These are phyloP conservation scores for Diabrotica virgifera DNA, from an alignment of 1,140 invertebrate species.

Conservation along the genomic window DNA sequence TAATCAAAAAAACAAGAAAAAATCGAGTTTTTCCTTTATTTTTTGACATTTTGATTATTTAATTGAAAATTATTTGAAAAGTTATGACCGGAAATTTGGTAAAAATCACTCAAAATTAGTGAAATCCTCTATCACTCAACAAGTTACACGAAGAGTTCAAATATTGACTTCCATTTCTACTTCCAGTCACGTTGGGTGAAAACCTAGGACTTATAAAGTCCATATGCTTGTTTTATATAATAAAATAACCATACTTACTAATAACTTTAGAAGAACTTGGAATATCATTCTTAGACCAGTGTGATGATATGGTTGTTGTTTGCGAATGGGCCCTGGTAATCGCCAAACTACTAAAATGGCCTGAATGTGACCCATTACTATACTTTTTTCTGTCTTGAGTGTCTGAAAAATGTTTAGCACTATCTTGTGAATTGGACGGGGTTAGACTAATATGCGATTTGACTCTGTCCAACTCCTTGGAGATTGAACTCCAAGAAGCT, in stretches of 20 bases:
- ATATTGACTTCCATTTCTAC: too few relatives aligned
- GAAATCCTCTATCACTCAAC: too few relatives aligned
- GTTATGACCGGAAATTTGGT: too few relatives aligned
- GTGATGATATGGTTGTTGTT: conserved; percentile 29
- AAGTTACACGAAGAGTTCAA: too few relatives aligned
- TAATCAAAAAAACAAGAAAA: too few relatives aligned
- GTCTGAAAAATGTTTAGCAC: conserved; percentile 27
- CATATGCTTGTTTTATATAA: background rate
- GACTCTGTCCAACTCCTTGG: conserved; percentile 23
- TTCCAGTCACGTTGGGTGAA: too few relatives aligned
- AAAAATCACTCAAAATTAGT: too few relatives aligned
- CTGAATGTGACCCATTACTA: conserved; percentile 23
- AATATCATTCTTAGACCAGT: conserved; percentile 31
- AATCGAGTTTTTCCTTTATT: too few relatives aligned
- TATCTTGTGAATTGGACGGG: conserved; percentile 21
- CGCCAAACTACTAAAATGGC: conserved; percentile 1
- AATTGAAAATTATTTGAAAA: too few relatives aligned
- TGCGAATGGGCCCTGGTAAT: conserved; percentile 25
- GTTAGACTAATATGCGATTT: conserved; percentile 13
- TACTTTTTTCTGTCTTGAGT: conserved; percentile 21
- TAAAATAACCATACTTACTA: conserved; percentile 10
- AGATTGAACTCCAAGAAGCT: conserved; percentile 5
- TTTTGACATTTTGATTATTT: too few relatives aligned
- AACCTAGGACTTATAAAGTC: too few relatives aligned
- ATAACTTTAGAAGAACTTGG: conserved; percentile 26